Percentiles rank a stretch among this genome's conserved stretches.
Conservation (phyloP, 1,140 invertebrate species). For the Nomia melanderi region DNA sequence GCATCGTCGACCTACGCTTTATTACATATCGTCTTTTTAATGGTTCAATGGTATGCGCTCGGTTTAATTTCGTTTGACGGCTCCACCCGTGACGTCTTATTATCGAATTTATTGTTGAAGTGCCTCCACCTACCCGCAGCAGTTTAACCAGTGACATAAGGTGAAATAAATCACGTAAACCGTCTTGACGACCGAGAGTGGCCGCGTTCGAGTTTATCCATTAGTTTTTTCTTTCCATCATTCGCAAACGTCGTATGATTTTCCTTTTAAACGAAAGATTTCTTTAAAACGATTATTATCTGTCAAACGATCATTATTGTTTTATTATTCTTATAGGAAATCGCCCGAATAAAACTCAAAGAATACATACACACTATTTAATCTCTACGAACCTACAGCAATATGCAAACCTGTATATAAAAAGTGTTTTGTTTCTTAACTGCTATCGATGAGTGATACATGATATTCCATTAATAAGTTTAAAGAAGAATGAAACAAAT, state of each 20-base stretch:
- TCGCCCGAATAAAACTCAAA: not conserved
- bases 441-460: too few species aligned
- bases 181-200: constrained; percentile 50
- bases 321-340: too few species aligned
- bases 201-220: constrained; percentile 56
- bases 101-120: constrained; percentile 64
- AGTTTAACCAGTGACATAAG: constrained; percentile 44
- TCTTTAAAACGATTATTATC: not conserved
- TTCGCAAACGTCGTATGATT: not conserved
- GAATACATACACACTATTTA: too few species aligned
- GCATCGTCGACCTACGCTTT: constrained; percentile 68
- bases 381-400: too few species aligned
- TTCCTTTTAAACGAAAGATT: not conserved
- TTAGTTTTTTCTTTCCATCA: constrained; percentile 5
- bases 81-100: constrained; percentile 51
- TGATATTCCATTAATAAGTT: too few species aligned
- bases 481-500: too few species aligned
- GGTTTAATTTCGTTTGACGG: constrained; percentile 58
- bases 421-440: too few species aligned
- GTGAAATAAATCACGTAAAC: constrained; percentile 52
- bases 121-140: constrained; percentile 50
- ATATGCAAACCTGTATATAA: too few species aligned
- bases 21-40: constrained; percentile 60
- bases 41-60: constrained; percentile 45
- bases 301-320: too few species aligned